Evolutionary conservation across 1,140 invertebrate genomes (phyloP).

Genomic region (Drosophila albomicans): DNA sequence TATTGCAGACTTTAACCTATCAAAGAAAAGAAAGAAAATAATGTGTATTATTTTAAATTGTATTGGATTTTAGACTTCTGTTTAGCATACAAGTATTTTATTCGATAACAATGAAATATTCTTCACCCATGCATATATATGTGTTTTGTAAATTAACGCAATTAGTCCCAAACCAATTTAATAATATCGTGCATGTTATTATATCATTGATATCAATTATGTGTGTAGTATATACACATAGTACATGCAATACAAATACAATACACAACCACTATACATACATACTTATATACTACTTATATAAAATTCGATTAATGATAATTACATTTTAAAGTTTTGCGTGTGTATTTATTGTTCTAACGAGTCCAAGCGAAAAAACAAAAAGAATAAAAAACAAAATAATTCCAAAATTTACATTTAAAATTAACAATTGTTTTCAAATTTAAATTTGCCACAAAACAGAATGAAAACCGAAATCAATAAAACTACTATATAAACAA

Average conservation of each 20-base stretch:
- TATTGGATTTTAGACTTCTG: constrained; percentile 20
- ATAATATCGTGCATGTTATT: constrained; percentile 42
- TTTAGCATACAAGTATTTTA: constrained; percentile 4
- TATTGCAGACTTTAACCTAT: constrained; percentile 22
- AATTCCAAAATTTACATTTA: constrained; percentile 60
- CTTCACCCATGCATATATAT: constrained; percentile 11
- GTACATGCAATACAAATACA: constrained; percentile 34
- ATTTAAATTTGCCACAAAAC: constrained; percentile 68
- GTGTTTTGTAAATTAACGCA: constrained; percentile 31
- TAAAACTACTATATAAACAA: constrained; percentile 74
- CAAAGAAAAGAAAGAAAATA: constrained; percentile 14
- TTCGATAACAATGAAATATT: constrained; percentile 9
- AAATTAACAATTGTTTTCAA: constrained; percentile 70
- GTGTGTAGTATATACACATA: constrained; percentile 14
- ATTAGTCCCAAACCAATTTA: constrained; percentile 24
- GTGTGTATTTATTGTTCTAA: constrained; percentile 79
- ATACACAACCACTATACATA: constrained; percentile 34
- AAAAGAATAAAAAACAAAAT: constrained; percentile 24
- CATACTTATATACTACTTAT: constrained; percentile 29
- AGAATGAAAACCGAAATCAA: constrained; percentile 67
- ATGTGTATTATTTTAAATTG: constrained; percentile 36
- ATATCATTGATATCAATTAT: constrained; percentile 57
- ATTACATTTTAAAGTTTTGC: constrained; percentile 68
- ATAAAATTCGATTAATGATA: constrained; percentile 70
- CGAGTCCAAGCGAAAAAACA: constrained; percentile 41